phyloP scores from a whole-genome alignment of 2,888 invertebrate genomes.

The Thyatira batis region DNA sequence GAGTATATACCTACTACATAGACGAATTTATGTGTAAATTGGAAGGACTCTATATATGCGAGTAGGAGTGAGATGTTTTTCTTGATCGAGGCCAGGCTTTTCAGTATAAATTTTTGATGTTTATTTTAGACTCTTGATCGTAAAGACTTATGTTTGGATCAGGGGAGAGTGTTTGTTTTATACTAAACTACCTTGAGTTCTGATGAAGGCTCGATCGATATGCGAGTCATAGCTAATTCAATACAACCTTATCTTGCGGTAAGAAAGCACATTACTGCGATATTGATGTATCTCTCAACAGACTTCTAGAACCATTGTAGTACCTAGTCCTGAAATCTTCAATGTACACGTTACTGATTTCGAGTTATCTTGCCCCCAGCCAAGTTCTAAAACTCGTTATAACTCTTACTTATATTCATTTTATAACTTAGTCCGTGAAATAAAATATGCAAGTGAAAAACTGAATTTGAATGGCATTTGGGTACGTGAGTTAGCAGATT shows the following conservation, averaged over 20 bases:
- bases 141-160: not conserved
- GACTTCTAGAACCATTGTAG: too few relatives aligned
- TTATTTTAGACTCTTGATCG: not conserved
- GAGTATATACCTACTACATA: not conserved
- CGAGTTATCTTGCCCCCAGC: not conserved
- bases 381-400: not conserved
- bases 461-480: not conserved
- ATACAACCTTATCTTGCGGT: not conserved
- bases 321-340: not conserved
- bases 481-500: not conserved
- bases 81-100: not conserved
- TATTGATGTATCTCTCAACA: not conserved
- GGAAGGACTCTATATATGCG: not conserved
- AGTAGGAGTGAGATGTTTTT: not conserved
- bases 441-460: not conserved
- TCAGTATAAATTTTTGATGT: not conserved
- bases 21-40: slow-evolving; percentile 5
- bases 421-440: not conserved
- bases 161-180: not conserved
- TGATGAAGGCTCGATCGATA: not conserved
- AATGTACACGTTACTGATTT: not conserved
- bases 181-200: not conserved
- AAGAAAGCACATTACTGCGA: not conserved
- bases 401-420: not conserved
- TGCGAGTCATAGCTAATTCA: not conserved